These are phyloP conservation scores for Rhea americana DNA, from an alignment of 2,113 vertebrate genomes.

Conservation along the genomic window DNA sequence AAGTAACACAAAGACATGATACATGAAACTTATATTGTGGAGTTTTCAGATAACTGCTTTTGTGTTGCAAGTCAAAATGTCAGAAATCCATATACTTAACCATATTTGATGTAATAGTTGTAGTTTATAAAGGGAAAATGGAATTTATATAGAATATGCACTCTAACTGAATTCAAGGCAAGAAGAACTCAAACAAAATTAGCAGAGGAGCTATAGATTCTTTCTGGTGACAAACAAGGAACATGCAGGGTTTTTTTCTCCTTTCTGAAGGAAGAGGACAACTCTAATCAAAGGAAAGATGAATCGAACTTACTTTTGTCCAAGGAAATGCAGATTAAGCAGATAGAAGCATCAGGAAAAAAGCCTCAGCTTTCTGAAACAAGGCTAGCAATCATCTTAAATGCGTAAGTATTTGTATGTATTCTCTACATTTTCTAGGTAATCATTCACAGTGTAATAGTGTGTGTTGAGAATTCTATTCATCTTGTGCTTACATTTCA, in stretches of 20 bases:
- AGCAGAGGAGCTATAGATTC: neutral
- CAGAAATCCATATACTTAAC: neutral
- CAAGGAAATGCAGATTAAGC: neutral
- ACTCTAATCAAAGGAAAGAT: neutral
- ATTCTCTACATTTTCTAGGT: neutral
- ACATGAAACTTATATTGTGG: neutral
- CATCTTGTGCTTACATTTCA: neutral
- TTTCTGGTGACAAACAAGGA: neutral
- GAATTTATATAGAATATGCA: rapidly evolving
- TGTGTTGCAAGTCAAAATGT: neutral
- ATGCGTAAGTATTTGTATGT: neutral
- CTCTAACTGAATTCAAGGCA: neutral
- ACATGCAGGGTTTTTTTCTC: rapidly evolving
- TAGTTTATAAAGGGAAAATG: neutral
- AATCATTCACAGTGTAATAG: neutral
- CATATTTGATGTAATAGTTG: neutral
- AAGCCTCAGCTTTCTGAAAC: neutral
- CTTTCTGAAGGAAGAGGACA: neutral
- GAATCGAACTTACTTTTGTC: neutral
- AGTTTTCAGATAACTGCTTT: neutral
- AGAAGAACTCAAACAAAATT: neutral
- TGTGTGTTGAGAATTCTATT: neutral
- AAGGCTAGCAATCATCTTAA: neutral
- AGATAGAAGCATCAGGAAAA: neutral
- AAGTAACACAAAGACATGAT: neutral